A percentile compares a stretch with the other conserved stretches of the same genome.
These are phyloP conservation scores for Brachionus manjavacas DNA, from an alignment of 1,140 invertebrate species.

Conservation along the genomic window DNA sequence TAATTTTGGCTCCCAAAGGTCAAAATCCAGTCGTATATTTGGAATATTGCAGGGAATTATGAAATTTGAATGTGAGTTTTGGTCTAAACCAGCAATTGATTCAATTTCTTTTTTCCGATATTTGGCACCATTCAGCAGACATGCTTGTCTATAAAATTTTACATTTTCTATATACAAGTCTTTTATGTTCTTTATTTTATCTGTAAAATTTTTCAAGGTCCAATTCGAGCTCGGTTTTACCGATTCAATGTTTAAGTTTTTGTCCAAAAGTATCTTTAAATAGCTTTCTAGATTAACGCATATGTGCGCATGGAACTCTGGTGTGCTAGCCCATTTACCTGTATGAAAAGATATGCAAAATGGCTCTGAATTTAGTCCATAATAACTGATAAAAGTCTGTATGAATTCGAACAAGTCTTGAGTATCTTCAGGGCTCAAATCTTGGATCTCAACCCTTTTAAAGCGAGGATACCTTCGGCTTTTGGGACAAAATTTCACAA, in stretches of 20 bases:
- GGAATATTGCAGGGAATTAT: neutral
- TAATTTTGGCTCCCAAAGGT: neutral
- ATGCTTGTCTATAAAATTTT: neutral
- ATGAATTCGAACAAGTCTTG: neutral
- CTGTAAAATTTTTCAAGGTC: neutral
- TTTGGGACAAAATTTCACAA: neutral
- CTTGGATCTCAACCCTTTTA: neutral
- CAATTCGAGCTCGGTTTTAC: neutral
- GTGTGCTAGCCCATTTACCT: neutral
- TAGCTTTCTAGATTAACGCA: neutral
- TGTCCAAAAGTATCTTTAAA: neutral
- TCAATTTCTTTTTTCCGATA: neutral
- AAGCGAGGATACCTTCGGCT: neutral
- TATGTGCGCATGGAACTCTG: neutral
- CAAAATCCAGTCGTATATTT: neutral
- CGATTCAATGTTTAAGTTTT: neutral
- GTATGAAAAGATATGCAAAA: neutral
- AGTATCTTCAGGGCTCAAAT: neutral
- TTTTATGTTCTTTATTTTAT: neutral
- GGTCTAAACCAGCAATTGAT: neutral
- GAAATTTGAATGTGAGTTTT: neutral
- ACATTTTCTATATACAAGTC: conserved; percentile 31
- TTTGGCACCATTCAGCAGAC: neutral
- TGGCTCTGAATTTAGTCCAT: neutral
- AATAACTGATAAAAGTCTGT: neutral